Evolutionary conservation across 2,113 vertebrate genomes (phyloP).

Genomic region (Thamnophis sirtalis): DNA sequence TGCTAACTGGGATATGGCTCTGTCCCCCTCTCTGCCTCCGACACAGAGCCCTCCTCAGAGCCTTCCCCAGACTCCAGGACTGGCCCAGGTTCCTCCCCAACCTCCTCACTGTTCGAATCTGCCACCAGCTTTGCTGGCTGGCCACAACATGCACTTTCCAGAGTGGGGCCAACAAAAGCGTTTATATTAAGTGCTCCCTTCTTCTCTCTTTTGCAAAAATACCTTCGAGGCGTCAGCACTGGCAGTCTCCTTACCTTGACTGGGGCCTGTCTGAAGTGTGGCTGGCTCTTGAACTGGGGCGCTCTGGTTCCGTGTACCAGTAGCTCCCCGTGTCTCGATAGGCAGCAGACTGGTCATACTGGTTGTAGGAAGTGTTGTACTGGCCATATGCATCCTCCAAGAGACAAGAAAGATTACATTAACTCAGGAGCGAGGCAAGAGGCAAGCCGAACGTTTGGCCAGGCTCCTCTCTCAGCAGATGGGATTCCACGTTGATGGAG

Average conservation of each 20-base stretch:
- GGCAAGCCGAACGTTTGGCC: background rate
- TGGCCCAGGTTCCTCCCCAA: too few species aligned
- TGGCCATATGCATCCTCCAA: constrained; percentile 77
- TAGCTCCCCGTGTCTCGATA: constrained; percentile 73
- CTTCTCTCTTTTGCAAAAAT: background rate
- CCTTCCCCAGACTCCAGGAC: too few species aligned
- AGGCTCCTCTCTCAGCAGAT: background rate
- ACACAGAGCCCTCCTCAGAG: too few species aligned
- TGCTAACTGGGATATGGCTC: too few species aligned
- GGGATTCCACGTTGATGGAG: background rate
- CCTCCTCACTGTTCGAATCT: too few species aligned
- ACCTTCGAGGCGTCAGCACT: too few species aligned
- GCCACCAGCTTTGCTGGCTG: too few species aligned
- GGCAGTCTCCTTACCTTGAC: constrained; percentile 73
- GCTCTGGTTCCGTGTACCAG: constrained; percentile 74
- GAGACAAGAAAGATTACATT: background rate
- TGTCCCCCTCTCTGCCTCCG: too few species aligned
- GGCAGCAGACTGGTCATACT: constrained; percentile 67
- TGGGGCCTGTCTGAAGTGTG: constrained; percentile 88
- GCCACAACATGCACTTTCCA: background rate
- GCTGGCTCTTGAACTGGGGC: constrained; percentile 86
- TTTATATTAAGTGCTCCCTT: accelerated
- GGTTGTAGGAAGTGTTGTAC: constrained; percentile 77
- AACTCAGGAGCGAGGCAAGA: background rate
- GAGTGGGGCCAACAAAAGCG: background rate